Conservation (phyloP, 2,113 vertebrate genomes). For the Aviceda subcristata region DNA sequence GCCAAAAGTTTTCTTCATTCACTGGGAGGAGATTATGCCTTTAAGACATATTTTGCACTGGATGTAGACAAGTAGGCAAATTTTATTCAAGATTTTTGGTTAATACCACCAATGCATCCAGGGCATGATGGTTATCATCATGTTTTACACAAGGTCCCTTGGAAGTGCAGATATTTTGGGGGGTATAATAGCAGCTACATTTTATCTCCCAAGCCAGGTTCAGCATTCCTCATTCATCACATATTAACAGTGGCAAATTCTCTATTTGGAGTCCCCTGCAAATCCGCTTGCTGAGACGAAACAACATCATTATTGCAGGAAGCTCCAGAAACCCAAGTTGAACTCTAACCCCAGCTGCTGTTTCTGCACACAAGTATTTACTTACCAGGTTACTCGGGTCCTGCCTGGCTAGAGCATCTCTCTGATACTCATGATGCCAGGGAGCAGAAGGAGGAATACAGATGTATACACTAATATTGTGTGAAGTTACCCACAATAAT, state of each 20-base stretch:
- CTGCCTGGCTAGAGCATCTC: not conserved
- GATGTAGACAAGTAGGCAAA: not conserved
- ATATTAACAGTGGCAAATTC: not conserved
- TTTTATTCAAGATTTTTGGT: not conserved
- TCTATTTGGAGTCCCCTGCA: not conserved
- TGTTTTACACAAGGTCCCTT: not conserved
- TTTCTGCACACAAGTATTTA: not conserved
- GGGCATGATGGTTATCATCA: not conserved
- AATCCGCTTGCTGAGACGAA: not conserved
- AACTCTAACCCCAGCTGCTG: not conserved
- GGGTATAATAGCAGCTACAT: not conserved
- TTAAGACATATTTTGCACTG: not conserved
- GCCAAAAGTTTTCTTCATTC: not conserved
- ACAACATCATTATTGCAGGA: not conserved
- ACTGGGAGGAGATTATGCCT: not conserved
- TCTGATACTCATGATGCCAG: not conserved
- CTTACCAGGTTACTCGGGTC: not conserved
- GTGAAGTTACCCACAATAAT: not conserved
- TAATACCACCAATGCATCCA: not conserved
- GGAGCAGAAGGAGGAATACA: not conserved
- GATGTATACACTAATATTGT: fast-evolving
- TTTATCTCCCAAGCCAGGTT: not conserved
- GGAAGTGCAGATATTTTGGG: not conserved
- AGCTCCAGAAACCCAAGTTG: not conserved
- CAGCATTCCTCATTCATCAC: not conserved